Base-by-base conservation (phyloP, 2,888 invertebrate species). In the Lasioglossum morio region DNA sequence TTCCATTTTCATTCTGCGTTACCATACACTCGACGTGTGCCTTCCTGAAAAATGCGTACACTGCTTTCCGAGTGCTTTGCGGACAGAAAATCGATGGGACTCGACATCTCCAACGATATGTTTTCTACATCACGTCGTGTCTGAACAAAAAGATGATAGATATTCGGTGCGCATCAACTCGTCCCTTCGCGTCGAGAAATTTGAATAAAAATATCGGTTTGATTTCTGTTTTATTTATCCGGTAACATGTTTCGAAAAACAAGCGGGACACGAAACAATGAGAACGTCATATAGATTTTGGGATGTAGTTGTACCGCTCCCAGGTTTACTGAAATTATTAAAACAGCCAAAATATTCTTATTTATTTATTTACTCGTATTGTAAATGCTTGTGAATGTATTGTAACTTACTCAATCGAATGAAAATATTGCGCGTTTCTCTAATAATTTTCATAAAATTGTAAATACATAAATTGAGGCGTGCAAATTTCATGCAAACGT, bases 1-100 rank as follows among this genome's bases (percentile, higher is more conserved):
- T 81, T 75, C 77, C 79, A 83, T 75, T 75, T 75, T 80, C 80
- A 16, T 77, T 53, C 72, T 77, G 70, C 78, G 70, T 81, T 83
- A 43, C 82, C 34, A 57, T 46, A 10, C 37, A 70, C n/a, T 48
- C 43, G 53, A 48, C 10, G 16, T n/a, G 60, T 0, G 72, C 23
- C 60, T 43, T 70, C 79, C 72, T 63, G 69, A 77, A 74, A 70
- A 81, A 80, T 16, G 37, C 19, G n/a, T 8, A 8, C 37, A 37
- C 37, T 12, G 27, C 63, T 27, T 8, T 7, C 27, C 40, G 37
- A 66, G 72, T 72, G 43, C 46, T 46, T 19, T 8, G 10, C 1
- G 19, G 27, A 72, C 72, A 72, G 72, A 46, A 72, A 46, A 46
- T 27, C 72, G 30, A 46, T 46, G 43, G 12, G 19, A 46, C 16